phyloP scores from a whole-genome alignment of 1,140 invertebrate genomes.

The Acromyrmex heyeri region DNA sequence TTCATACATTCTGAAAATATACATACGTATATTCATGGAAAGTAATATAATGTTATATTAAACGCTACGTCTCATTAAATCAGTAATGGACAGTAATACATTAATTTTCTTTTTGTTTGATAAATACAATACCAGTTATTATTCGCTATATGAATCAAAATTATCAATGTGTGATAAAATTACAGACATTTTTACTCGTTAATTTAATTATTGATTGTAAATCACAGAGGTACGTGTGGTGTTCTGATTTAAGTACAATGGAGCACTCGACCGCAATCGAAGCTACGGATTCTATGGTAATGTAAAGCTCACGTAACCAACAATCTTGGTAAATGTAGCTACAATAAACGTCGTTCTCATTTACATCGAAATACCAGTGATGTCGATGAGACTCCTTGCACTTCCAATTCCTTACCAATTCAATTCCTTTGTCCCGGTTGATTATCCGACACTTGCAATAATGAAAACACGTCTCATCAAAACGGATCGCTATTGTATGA shows the following conservation, averaged over 20 bases:
- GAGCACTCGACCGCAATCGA: neutral
- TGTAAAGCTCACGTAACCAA: constrained; percentile 23
- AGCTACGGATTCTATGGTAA: constrained; percentile 52
- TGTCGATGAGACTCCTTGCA: constrained; percentile 26
- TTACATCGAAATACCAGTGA: constrained; percentile 68
- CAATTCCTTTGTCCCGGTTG: constrained; percentile 33
- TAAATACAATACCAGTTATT: neutral
- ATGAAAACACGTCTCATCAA: constrained; percentile 28
- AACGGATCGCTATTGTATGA: neutral
- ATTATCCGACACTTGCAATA: constrained; percentile 34
- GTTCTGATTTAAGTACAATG: neutral
- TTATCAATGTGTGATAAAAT: neutral
- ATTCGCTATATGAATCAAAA: neutral
- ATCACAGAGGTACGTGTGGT: neutral
- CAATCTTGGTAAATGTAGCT: constrained; percentile 44
- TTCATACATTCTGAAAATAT: neutral
- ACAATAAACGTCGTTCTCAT: constrained; percentile 51
- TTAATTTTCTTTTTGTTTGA: neutral
- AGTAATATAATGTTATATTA: neutral
- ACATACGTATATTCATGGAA: neutral
- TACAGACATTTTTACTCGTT: neutral
- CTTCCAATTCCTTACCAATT: constrained; percentile 38
- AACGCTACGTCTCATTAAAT: neutral
- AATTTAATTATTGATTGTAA: neutral
- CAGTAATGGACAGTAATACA: neutral